Evolutionary conservation across 1,140 invertebrate species (phyloP), one percentile per base, ranked within the genome.

Genomic region (Druon quercuslanigerum): DNA sequence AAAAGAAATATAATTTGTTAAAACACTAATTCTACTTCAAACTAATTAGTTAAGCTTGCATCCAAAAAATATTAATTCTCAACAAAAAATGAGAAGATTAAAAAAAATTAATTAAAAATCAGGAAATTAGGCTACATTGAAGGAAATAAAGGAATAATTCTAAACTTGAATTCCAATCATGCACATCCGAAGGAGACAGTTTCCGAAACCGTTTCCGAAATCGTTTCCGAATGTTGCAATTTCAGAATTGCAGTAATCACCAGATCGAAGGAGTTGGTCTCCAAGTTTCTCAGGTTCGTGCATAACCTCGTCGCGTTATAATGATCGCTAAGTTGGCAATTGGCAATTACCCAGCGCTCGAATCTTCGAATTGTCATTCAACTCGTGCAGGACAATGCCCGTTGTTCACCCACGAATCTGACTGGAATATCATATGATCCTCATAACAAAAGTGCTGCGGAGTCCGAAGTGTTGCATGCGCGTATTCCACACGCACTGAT

Each of bases 291-390:
- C 70, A 40, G 14, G 17, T 17, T 25, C 19, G 19, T 19, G 50
- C 77, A 82, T 87, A 86, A 86, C 81, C 74, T 81, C 71, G 77
- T 80, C 83, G 83, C 83, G 85, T 86, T 88, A 86, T 88, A 86
- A 88, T 88, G 87, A 88, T 89, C 79, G 83, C 81, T 86, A 83
- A 88, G 83, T 88, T 90, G 89, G 89, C 89, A 90, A 90, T 90
- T 90, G 89, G 89, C 89, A 90, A 90, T 90, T 90, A 90, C 88
- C 89, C 88, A 90, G 87, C 74, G 81, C 83, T 88, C 80, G 83
- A 82, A 87, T 84, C 78, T 74, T 75, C 78, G 81, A 87, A 89
- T 90, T 90, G 84, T 89, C 85, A 90, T 90, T 90, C 89, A 87
- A 82, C 86, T 80, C 86, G 86, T 83, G 87, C 79, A 82, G 71